These are phyloP conservation scores for Scomber japonicus DNA, from an alignment of 2,113 vertebrate species.

Conservation along the genomic window DNA sequence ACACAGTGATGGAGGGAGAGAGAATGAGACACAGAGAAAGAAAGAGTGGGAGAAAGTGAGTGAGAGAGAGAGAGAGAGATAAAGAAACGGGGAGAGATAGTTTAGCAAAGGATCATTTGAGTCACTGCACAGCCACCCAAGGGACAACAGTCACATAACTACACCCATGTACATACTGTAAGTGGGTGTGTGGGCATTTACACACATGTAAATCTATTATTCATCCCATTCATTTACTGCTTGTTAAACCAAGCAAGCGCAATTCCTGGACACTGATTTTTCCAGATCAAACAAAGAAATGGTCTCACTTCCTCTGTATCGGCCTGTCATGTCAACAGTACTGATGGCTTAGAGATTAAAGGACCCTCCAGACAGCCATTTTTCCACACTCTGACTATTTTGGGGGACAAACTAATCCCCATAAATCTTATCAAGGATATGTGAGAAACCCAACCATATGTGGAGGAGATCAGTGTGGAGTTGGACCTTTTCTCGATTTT, in stretches of 20 bases:
- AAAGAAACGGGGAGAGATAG: slow-evolving; percentile 3
- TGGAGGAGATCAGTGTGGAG: slow-evolving; percentile 72
- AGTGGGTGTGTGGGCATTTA: neutral
- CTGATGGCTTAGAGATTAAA: slow-evolving; percentile 70
- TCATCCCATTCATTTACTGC: neutral
- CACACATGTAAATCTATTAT: neutral
- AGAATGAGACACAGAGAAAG: neutral
- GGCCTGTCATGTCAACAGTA: slow-evolving; percentile 53
- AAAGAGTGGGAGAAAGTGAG: neutral
- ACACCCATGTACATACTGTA: neutral
- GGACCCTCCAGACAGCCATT: slow-evolving; percentile 64
- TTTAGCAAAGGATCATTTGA: slow-evolving; percentile 21
- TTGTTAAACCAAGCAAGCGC: slow-evolving; percentile 21
- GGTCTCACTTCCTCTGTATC: slow-evolving; percentile 29
- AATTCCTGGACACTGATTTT: slow-evolving; percentile 16
- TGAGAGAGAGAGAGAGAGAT: neutral
- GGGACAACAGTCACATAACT: slow-evolving; percentile 5
- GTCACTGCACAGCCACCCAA: slow-evolving; percentile 16
- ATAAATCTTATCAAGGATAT: slow-evolving; percentile 79
- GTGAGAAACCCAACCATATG: slow-evolving; percentile 75
- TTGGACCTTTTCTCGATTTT: slow-evolving; percentile 66
- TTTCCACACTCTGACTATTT: slow-evolving; percentile 68
- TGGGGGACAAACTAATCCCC: slow-evolving; percentile 72
- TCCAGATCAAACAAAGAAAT: slow-evolving; percentile 45
- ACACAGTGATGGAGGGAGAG: slow-evolving; percentile 41